A percentile compares a stretch with the other conserved stretches of the same genome.
Conservation (phyloP, 1,140 invertebrate genomes). For the Venturia canescens region DNA sequence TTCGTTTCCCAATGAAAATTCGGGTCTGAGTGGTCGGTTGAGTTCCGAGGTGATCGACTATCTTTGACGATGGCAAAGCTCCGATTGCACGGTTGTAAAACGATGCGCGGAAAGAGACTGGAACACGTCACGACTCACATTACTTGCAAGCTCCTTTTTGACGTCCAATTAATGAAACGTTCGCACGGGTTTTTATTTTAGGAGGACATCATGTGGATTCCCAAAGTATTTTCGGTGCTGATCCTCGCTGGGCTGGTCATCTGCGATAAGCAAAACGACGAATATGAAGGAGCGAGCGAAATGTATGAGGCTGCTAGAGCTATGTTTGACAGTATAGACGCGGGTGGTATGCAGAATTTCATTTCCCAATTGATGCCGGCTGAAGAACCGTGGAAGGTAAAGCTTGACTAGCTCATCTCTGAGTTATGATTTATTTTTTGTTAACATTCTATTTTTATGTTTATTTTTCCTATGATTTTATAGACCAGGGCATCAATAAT, state of each 20-base stretch:
- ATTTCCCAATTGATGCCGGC: conserved; percentile 68
- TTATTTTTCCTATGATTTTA: too few species aligned
- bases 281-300: conserved; percentile 63
- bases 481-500: too few species aligned
- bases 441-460: too few species aligned
- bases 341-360: conserved; percentile 66
- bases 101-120: neutral
- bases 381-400: too few species aligned
- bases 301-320: conserved; percentile 71
- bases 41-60: conserved; percentile 66
- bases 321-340: conserved; percentile 68
- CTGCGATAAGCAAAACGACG: conserved; percentile 62
- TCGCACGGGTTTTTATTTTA: conserved; percentile 20
- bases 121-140: conserved; percentile 49
- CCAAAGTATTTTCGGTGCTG: conserved; percentile 61
- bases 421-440: too few species aligned
- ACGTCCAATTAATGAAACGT: conserved; percentile 5
- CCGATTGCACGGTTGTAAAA: conserved; percentile 17
- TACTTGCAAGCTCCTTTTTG: neutral
- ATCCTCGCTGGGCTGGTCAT: conserved; percentile 55
- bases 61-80: conserved; percentile 1
- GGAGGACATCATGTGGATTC: conserved; percentile 64
- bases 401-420: too few species aligned
- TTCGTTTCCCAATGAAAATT: neutral
- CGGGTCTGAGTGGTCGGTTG: neutral